These are phyloP conservation scores for Glomeris marginata DNA, from an alignment of 2,888 invertebrate species.

Conservation along the genomic window DNA sequence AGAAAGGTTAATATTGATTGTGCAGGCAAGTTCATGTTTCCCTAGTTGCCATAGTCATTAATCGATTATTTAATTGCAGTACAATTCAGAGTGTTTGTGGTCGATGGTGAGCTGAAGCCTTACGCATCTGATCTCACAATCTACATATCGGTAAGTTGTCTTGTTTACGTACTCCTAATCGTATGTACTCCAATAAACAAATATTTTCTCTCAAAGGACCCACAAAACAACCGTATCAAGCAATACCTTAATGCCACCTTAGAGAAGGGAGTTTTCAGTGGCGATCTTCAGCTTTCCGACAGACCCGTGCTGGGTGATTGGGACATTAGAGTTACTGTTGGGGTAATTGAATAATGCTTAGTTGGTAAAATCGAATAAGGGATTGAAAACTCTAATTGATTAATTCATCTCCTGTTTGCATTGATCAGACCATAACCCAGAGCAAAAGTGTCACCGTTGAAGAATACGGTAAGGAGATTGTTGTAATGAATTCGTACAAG, in stretches of 20 bases:
- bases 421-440: constrained; percentile 4
- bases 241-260: constrained; percentile 23
- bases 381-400: background rate
- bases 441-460: constrained; percentile 30
- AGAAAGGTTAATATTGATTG: constrained; percentile 18
- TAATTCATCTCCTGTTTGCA: background rate
- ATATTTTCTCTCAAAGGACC: constrained; percentile 22
- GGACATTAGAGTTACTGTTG: constrained; percentile 25
- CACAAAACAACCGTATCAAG: constrained; percentile 28
- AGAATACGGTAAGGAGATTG: constrained; percentile 21
- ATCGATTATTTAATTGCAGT: constrained; percentile 21
- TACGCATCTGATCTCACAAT: constrained; percentile 28
- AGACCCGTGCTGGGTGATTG: constrained; percentile 29
- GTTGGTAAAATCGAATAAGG: background rate
- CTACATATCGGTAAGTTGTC: constrained; percentile 23
- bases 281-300: constrained; percentile 23
- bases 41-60: background rate
- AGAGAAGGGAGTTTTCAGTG: constrained; percentile 22
- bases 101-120: constrained; percentile 31
- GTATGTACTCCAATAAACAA: background rate
- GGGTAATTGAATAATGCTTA: constrained; percentile 20
- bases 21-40: background rate
- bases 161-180: background rate
- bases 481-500: background rate
- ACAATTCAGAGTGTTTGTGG: constrained; percentile 31